Evolutionary conservation across 2,888 invertebrate genomes (phyloP).

Genomic region (Eupithecia tripunctaria): DNA sequence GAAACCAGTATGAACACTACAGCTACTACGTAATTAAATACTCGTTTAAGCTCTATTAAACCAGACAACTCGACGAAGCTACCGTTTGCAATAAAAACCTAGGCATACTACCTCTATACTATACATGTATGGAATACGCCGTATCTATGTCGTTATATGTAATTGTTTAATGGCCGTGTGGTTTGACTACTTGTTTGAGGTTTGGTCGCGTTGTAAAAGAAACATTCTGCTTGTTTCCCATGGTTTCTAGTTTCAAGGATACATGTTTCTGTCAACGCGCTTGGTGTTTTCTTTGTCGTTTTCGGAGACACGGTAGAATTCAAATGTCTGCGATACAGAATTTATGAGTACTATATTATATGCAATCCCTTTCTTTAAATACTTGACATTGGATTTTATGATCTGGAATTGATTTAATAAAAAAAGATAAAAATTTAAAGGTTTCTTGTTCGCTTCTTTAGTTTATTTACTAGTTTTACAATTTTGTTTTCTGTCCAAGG

Average conservation of each 20-base stretch:
- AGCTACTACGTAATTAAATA: conserved; percentile 1
- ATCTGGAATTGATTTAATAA: too few species aligned
- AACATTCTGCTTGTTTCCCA: neutral
- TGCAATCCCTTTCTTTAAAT: too few species aligned
- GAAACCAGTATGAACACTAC: neutral
- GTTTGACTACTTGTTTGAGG: conserved; percentile 13
- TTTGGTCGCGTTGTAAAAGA: conserved; percentile 9
- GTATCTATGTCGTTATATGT: neutral
- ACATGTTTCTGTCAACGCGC: neutral
- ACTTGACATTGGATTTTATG: too few species aligned
- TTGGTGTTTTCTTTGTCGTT: neutral
- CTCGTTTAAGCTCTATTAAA: conserved; percentile 17
- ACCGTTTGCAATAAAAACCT: conserved; percentile 10
- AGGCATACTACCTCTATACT: neutral
- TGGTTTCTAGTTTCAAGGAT: neutral
- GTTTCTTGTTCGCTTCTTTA: too few species aligned
- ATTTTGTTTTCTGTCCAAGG: too few species aligned
- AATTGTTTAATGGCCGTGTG: conserved; percentile 17
- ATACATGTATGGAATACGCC: conserved; percentile 10
- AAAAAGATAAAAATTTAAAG: too few species aligned
- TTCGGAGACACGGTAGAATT: neutral
- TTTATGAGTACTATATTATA: neutral
- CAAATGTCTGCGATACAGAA: neutral
- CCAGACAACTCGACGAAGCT: conserved; percentile 15
- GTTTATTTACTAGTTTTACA: too few species aligned